Evolutionary conservation across 2,113 vertebrate genomes (phyloP), one percentile per base, ranked within the genome.

Genomic region (Ptychochromis oligacanthus): DNA sequence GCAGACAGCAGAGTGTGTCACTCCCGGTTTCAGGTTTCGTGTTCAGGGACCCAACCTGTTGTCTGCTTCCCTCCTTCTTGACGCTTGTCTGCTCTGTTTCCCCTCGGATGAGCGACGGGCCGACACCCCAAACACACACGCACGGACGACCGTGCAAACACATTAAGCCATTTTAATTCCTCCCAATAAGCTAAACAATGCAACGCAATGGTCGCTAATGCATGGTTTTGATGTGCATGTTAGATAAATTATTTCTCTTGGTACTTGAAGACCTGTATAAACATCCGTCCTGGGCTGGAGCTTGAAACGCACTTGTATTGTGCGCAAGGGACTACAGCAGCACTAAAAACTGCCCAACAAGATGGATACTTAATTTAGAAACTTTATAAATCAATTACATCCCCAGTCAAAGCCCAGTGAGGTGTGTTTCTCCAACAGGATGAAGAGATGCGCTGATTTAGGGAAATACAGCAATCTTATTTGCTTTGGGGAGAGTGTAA

Each of bases 21-120:
- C 87, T 90, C 64, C 83, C 91, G 94, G 95, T 95, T 95, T 95
- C 95, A 91, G 89, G 93, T 95, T 96, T 93, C 91, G 74, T 81
- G 91, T 77, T 77, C 65, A 77, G 91, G 84, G 77, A 86, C 84
- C 84, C 72, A 93, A 89, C 89, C 61, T 90, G 92, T 77, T 88
- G 93, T 89, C 84, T 91, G 81, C 57, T 8, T 46, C 38, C 52
- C 81, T 77, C 58, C 12, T 11, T 65, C 61, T 59, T 79, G 70
- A 75, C 75, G 34, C 85, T 90, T 82, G 89, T 89, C 84, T 93
- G 86, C 40, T 26, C 59, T 4, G 72, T 87, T 94, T 94, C 92
- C 93, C 78, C 59, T 60, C 62, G 54, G 83, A 83, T 84, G 79
- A 89, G 59, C 46, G 60, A 77, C 58, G 12, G 58, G 34, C n/a